A percentile compares a stretch with the other conserved stretches of the same genome.
These are phyloP conservation scores for Diorhabda sublineata DNA, from an alignment of 1,140 invertebrate species.

Conservation along the genomic window DNA sequence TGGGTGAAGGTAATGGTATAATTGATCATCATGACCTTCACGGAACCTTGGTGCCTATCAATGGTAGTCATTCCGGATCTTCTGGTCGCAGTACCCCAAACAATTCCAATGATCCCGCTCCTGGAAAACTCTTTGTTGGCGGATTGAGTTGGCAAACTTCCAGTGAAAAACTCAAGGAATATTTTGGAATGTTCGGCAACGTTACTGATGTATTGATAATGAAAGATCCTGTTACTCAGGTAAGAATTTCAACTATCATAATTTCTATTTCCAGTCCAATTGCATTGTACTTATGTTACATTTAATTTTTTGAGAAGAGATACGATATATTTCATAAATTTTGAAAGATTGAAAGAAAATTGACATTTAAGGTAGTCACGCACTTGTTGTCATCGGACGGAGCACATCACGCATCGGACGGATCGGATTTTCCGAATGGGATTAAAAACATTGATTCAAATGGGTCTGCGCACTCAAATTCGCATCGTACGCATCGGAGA, in stretches of 20 bases:
- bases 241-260: slow-evolving; percentile 47
- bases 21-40: slow-evolving; percentile 62
- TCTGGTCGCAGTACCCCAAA: slow-evolving; percentile 73
- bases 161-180: slow-evolving; percentile 82
- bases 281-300: no score
- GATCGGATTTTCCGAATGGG: no score
- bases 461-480: no score
- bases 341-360: no score
- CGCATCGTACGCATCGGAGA: no score
- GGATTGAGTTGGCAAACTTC: slow-evolving; percentile 89
- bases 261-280: no score
- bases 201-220: slow-evolving; percentile 91
- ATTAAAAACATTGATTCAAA: no score
- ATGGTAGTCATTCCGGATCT: slow-evolving; percentile 58
- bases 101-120: slow-evolving; percentile 66
- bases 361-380: no score
- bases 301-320: no score
- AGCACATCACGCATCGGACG: no score
- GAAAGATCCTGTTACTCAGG: slow-evolving; percentile 92
- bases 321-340: no score
- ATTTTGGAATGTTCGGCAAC: slow-evolving; percentile 86
- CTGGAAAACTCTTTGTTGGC: slow-evolving; percentile 86
- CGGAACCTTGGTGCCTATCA: slow-evolving; percentile 52
- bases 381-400: no score
- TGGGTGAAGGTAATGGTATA: slow-evolving; percentile 51